phyloP scores from a whole-genome alignment of 2,113 vertebrate genomes.

The Ornithorhynchus anatinus region DNA sequence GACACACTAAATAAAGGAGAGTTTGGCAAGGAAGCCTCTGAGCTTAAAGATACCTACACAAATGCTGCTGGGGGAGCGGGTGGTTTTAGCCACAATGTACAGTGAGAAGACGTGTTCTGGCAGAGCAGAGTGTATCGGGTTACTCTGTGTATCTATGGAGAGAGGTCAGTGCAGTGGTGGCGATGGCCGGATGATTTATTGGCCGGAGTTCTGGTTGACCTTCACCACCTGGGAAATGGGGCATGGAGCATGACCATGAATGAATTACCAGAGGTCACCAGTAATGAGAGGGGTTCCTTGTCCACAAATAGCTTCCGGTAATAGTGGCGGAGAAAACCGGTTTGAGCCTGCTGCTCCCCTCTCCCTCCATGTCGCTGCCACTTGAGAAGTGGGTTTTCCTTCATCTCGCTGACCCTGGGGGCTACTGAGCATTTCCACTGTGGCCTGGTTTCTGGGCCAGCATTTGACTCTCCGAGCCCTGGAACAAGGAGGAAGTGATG shows the following conservation, averaged over 20 bases:
- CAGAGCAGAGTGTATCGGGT: neutral
- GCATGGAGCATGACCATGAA: neutral
- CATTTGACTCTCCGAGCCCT: neutral
- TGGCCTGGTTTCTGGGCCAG: neutral
- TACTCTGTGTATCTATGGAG: neutral
- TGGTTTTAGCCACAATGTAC: too few relatives aligned
- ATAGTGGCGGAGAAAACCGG: neutral
- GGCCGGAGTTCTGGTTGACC: constrained; percentile 16
- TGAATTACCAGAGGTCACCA: constrained; percentile 21
- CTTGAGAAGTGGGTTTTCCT: neutral
- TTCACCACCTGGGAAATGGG: constrained; percentile 19
- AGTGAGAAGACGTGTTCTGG: too few relatives aligned
- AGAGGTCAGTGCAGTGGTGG: too few relatives aligned
- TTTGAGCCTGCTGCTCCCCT: neutral
- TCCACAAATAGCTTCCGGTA: neutral
- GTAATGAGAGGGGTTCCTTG: neutral
- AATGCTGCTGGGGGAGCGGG: too few relatives aligned
- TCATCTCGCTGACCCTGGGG: neutral
- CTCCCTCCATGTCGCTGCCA: neutral
- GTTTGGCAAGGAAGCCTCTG: too few relatives aligned
- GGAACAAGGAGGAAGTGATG: too few relatives aligned
- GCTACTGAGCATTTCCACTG: constrained; percentile 8
- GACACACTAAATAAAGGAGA: too few relatives aligned
- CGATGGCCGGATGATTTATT: neutral
- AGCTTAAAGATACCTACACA: too few relatives aligned